These are phyloP conservation scores for Anas georgica DNA, from an alignment of 2,797 vertebrate species.

Conservation along the genomic window DNA sequence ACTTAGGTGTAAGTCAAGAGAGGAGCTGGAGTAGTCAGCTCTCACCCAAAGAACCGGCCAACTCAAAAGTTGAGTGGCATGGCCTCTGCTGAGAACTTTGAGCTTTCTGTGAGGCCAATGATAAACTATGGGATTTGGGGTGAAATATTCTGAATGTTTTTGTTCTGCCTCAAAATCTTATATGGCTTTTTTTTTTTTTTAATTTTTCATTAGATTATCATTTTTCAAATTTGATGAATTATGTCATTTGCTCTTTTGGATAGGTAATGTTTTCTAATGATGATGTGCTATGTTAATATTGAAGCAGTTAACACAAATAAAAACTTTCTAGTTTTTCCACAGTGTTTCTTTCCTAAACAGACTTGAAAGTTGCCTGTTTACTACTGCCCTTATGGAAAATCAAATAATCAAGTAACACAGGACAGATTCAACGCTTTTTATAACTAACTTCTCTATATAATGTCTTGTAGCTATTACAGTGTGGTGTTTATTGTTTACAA, in stretches of 20 bases:
- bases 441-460: neutral
- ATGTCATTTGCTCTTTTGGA: neutral
- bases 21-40: neutral
- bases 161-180: neutral
- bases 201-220: neutral
- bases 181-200: neutral
- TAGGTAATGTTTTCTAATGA: neutral
- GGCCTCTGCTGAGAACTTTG: neutral
- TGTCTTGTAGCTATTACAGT: neutral
- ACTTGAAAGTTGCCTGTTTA: neutral
- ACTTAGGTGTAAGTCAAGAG: neutral
- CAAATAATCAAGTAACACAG: neutral
- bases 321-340: neutral
- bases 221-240: neutral
- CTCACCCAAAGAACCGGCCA: neutral
- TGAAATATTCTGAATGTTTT: neutral
- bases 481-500: neutral
- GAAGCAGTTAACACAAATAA: neutral
- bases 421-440: neutral
- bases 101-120: neutral
- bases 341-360: neutral
- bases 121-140: neutral
- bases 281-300: neutral
- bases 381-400: neutral
- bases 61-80: neutral